Percentiles rank a stretch among this genome's conserved stretches.
phyloP scores from a whole-genome alignment of 2,797 vertebrate species.

The Neosilurus hyrtlii region DNA sequence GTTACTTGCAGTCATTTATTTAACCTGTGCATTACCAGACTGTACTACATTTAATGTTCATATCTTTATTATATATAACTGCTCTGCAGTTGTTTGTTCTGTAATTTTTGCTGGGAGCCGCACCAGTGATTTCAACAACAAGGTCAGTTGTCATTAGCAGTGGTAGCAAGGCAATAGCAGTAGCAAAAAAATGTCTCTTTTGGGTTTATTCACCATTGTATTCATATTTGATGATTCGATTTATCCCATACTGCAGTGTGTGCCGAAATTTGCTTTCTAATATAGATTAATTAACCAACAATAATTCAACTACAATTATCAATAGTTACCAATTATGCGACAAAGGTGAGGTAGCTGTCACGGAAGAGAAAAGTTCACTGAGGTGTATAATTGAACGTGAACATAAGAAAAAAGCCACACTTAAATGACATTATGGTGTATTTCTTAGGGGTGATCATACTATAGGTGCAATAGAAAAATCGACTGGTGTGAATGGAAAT shows the following conservation, averaged over 20 bases:
- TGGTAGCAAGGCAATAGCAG: background rate
- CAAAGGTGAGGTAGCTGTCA: no score
- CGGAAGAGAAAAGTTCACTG: no score
- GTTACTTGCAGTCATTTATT: constrained; percentile 2
- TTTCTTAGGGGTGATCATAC: no score
- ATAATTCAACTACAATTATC: background rate
- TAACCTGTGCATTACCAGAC: background rate
- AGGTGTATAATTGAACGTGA: no score
- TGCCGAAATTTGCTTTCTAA: background rate
- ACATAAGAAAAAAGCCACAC: no score
- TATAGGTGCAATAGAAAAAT: no score
- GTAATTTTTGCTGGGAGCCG: background rate
- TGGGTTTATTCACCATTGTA: background rate
- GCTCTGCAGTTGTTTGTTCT: background rate
- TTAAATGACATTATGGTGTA: no score
- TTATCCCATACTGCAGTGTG: background rate
- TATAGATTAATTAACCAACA: no score
- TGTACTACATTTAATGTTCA: background rate
- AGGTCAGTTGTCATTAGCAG: background rate
- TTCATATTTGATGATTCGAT: background rate
- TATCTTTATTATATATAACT: background rate
- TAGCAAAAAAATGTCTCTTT: background rate
- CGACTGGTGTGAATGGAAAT: no score
- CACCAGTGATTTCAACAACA: background rate
- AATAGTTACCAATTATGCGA: no score